These are phyloP conservation scores for Micoletzkya japonica DNA, from an alignment of 2,888 invertebrate genomes.

Conservation along the genomic window DNA sequence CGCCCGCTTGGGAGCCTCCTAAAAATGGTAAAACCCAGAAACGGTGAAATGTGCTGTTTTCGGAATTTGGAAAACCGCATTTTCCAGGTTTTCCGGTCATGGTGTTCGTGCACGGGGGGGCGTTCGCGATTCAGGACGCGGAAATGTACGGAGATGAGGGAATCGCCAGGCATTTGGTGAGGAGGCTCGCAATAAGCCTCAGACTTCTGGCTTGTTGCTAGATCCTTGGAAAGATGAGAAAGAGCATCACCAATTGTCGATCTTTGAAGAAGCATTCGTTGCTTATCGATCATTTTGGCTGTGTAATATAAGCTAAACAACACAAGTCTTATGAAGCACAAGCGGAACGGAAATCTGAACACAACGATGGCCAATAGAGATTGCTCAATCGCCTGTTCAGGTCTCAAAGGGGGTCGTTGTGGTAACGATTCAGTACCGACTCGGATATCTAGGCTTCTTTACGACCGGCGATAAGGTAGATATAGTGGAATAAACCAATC, in stretches of 20 bases:
- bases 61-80: no score
- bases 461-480: conserved; percentile 40
- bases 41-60: background rate
- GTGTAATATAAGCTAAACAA: no score
- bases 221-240: no score
- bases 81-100: conserved; percentile 41
- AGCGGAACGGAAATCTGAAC: no score
- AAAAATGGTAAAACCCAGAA: background rate
- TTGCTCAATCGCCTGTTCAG: conserved; percentile 19
- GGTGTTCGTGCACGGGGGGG: conserved; percentile 50
- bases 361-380: no score
- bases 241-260: no score
- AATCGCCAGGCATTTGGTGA: conserved; percentile 30
- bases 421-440: conserved; percentile 50
- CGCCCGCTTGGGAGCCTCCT: conserved; percentile 30
- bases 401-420: conserved; percentile 44
- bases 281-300: no score
- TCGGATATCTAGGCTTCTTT: conserved; percentile 47
- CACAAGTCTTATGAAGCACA: no score
- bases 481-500: no score
- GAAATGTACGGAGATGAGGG: conserved; percentile 45
- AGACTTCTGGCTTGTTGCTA: no score
- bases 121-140: conserved; percentile 41
- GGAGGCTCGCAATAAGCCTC: no score
- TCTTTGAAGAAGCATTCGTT: no score